Evolutionary conservation across 2,113 vertebrate genomes (phyloP).

Genomic region (Taurulus bubalis): DNA sequence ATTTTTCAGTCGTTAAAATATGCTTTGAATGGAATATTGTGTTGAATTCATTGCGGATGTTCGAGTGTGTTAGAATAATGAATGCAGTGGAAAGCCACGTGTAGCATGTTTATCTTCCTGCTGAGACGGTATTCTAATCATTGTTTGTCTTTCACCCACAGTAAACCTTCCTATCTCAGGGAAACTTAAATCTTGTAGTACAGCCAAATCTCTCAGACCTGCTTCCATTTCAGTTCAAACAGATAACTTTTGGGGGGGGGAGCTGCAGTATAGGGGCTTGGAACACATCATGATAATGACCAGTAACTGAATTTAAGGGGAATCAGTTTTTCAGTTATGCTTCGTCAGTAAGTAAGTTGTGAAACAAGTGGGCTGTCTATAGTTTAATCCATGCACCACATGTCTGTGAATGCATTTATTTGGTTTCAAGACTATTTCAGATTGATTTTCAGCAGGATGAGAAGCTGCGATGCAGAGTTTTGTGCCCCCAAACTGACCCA

Average conservation of each 20-base stretch:
- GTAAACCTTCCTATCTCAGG: constrained; percentile 37
- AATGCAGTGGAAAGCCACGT: constrained; percentile 22
- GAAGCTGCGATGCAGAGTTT: constrained; percentile 25
- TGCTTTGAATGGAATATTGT: constrained; percentile 17
- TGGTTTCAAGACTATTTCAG: constrained; percentile 6
- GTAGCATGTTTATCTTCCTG: constrained; percentile 23
- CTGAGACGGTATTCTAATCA: constrained; percentile 3
- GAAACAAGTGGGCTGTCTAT: neutral
- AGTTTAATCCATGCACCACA: neutral
- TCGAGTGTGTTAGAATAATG: constrained; percentile 12
- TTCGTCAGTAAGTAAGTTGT: constrained; percentile 17
- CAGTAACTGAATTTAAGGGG: constrained; percentile 33
- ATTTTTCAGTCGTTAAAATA: constrained; percentile 14
- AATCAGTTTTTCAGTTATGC: constrained; percentile 23
- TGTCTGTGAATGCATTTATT: neutral
- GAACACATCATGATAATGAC: constrained; percentile 41
- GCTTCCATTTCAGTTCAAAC: constrained; percentile 49
- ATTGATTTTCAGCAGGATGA: constrained; percentile 32
- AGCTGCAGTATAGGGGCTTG: constrained; percentile 35
- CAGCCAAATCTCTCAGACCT: constrained; percentile 39
- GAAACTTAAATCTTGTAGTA: constrained; percentile 45
- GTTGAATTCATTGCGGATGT: constrained; percentile 29
- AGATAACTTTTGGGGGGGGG: constrained; percentile 33
- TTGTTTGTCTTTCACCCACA: constrained; percentile 49
- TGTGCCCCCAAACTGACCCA: constrained; percentile 38